Percentiles rank a stretch among this genome's conserved stretches.
These are phyloP conservation scores for Babyrousa celebensis DNA, from an alignment of 2,797 vertebrate genomes.

Conservation along the genomic window DNA sequence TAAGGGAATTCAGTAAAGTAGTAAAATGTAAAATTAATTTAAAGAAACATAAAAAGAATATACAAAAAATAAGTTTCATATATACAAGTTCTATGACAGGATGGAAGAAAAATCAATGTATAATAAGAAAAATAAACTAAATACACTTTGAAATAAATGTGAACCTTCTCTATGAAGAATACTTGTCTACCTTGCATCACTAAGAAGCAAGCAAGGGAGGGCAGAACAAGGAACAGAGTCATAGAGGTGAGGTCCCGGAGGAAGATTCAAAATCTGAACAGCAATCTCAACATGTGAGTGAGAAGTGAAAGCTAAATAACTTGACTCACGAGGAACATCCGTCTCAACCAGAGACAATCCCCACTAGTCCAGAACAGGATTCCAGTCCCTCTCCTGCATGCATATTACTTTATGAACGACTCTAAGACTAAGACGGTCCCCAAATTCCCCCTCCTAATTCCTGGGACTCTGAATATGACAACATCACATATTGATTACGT, in stretches of 20 bases:
- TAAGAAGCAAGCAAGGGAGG: neutral
- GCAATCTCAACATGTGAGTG: neutral
- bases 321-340: neutral
- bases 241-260: neutral
- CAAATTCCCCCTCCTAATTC: neutral
- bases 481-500: neutral
- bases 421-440: neutral
- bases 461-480: too few relatives aligned
- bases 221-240: neutral
- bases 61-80: neutral
- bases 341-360: neutral
- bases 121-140: neutral
- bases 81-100: neutral
- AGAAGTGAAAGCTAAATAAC: neutral
- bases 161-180: neutral
- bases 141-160: neutral
- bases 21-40: constrained; percentile 25
- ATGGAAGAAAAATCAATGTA: neutral
- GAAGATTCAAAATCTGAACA: neutral
- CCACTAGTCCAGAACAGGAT: neutral
- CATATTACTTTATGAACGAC: neutral
- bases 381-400: neutral
- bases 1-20: neutral
- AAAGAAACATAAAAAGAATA: neutral
- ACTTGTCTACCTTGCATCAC: neutral